phyloP scores from a whole-genome alignment of 2,113 vertebrate species.

The Callocephalon fimbriatum region DNA sequence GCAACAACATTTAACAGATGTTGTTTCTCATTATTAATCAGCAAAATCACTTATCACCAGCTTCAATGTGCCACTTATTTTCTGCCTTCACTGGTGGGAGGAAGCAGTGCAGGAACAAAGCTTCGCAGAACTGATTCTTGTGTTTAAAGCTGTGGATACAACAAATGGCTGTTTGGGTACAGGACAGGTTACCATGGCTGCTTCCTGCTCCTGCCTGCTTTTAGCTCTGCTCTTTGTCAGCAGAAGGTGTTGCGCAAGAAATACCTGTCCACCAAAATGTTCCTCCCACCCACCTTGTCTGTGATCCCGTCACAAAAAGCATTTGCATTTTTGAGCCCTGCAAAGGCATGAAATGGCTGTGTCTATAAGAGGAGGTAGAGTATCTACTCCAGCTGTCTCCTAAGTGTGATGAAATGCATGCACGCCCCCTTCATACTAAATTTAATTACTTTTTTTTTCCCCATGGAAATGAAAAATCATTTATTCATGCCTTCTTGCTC shows the following conservation, averaged over 20 bases:
- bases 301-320: constrained; percentile 47
- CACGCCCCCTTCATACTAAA: constrained; percentile 59
- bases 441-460: constrained; percentile 67
- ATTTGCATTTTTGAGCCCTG: constrained; percentile 59
- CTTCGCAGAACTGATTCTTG: background rate
- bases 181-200: constrained; percentile 42
- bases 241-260: constrained; percentile 51
- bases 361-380: constrained; percentile 1
- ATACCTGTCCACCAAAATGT: constrained; percentile 60
- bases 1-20: background rate
- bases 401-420: constrained; percentile 63
- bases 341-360: constrained; percentile 41
- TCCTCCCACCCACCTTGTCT: background rate
- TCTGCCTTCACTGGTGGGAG: background rate
- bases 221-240: constrained; percentile 63
- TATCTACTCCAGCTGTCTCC: background rate
- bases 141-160: constrained; percentile 42
- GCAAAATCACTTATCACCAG: background rate
- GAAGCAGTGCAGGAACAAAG: accelerated
- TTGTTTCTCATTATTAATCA: background rate
- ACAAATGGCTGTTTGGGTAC: background rate
- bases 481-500: constrained; percentile 62
- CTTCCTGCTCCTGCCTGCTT: background rate
- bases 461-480: constrained; percentile 63
- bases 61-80: background rate